Conservation (phyloP, 2,888 invertebrate genomes). For the Xanthorhoe designata region DNA sequence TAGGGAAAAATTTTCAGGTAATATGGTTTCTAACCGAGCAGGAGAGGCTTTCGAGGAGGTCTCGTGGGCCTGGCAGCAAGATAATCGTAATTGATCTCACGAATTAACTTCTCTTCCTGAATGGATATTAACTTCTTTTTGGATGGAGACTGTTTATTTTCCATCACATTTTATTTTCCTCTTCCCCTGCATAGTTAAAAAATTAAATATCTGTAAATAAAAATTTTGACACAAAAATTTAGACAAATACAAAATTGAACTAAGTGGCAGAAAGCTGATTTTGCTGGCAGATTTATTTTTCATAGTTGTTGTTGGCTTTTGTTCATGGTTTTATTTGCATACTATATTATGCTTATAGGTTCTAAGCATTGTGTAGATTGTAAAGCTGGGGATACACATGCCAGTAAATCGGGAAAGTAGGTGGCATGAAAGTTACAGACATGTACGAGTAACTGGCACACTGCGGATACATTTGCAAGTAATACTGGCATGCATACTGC, state of each 20-base stretch:
- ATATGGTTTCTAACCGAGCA: slow-evolving; percentile 54
- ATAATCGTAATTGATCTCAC: slow-evolving; percentile 68
- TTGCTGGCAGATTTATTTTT: slow-evolving; percentile 51
- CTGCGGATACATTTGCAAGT: too few relatives aligned
- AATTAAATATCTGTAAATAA: slow-evolving; percentile 50
- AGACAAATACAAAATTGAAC: slow-evolving; percentile 46
- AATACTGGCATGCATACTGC: too few relatives aligned
- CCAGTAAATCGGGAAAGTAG: too few relatives aligned
- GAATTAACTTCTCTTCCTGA: slow-evolving; percentile 72
- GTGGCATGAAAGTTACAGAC: too few relatives aligned
- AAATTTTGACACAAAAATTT: slow-evolving; percentile 61
- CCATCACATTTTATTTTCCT: slow-evolving; percentile 82
- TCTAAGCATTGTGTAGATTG: too few relatives aligned
- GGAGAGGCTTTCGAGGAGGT: slow-evolving; percentile 58
- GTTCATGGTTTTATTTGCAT: slow-evolving; percentile 32
- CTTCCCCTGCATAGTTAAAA: slow-evolving; percentile 74
- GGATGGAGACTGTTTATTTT: slow-evolving; percentile 77
- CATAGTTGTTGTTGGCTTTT: slow-evolving; percentile 28
- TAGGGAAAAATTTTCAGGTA: not conserved
- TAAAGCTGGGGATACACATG: too few relatives aligned
- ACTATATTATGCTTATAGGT: too few relatives aligned
- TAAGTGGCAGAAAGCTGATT: slow-evolving; percentile 57
- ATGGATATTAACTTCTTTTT: slow-evolving; percentile 73
- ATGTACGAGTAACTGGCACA: too few relatives aligned
- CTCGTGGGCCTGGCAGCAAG: slow-evolving; percentile 51